Evolutionary conservation across 2,113 vertebrate species (phyloP).

Genomic region (Antennarius striatus): DNA sequence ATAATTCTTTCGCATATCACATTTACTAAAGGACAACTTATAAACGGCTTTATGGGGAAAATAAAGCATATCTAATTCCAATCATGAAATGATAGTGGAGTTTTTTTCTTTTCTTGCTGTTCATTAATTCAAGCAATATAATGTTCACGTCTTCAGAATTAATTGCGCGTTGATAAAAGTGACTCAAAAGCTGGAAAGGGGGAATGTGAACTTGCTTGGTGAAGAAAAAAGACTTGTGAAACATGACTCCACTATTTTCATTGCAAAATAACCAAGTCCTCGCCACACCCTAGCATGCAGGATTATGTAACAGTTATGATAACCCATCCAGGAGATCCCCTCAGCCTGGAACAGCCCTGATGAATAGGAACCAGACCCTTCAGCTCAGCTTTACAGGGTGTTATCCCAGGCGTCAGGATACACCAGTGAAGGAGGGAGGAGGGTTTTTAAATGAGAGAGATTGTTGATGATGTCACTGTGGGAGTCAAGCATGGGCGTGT

Average conservation of each 20-base stretch:
- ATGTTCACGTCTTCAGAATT: too few species aligned
- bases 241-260: neutral
- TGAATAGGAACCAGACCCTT: neutral
- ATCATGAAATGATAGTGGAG: too few species aligned
- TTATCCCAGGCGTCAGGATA: constrained; percentile 26
- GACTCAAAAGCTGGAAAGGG: neutral
- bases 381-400: constrained; percentile 18
- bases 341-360: constrained; percentile 25
- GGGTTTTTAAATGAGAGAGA: neutral
- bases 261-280: constrained; percentile 1
- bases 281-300: constrained; percentile 4
- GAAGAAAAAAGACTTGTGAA: neutral
- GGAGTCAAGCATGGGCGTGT: constrained; percentile 22
- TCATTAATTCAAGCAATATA: too few species aligned
- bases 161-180: neutral
- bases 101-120: too few species aligned
- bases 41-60: too few species aligned
- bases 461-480: constrained; percentile 41
- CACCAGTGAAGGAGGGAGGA: constrained; percentile 44
- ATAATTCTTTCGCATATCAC: too few species aligned
- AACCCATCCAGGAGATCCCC: neutral
- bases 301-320: constrained; percentile 28
- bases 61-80: too few species aligned
- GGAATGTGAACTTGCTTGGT: neutral
- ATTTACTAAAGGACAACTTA: too few species aligned